These are phyloP conservation scores for Sinohyriopsis cumingii DNA, from an alignment of 2,888 invertebrate species.

Conservation along the genomic window DNA sequence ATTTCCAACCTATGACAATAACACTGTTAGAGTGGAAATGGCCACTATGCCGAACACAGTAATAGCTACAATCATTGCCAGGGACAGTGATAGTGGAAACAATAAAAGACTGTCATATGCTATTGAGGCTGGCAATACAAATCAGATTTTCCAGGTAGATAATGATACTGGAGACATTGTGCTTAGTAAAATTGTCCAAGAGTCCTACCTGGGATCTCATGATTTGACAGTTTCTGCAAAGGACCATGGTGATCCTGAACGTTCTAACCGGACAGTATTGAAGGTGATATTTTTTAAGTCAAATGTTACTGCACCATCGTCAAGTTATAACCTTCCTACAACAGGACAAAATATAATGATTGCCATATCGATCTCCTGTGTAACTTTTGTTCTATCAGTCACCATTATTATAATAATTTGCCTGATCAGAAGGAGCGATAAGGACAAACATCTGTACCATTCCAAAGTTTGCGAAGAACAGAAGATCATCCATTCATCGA, in stretches of 20 bases:
- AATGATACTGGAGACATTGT: constrained; percentile 33
- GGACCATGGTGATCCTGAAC: constrained; percentile 32
- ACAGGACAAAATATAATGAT: constrained; percentile 43
- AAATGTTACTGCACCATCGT: constrained; percentile 4
- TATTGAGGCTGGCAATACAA: constrained; percentile 24
- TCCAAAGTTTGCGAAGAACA: constrained; percentile 44
- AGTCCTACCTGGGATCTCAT: constrained; percentile 33
- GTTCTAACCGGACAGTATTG: constrained; percentile 30
- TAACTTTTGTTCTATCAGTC: constrained; percentile 45
- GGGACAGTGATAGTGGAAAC: constrained; percentile 37
- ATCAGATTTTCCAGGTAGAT: constrained; percentile 32
- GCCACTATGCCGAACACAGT: constrained; percentile 27
- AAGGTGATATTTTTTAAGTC: constrained; percentile 36
- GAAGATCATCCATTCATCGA: constrained; percentile 40
- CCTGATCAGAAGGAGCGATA: constrained; percentile 37
- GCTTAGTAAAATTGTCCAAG: constrained; percentile 23
- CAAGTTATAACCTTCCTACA: constrained; percentile 6
- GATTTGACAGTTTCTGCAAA: constrained; percentile 37
- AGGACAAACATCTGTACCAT: constrained; percentile 32
- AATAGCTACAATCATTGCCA: constrained; percentile 32
- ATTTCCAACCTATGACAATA: constrained; percentile 51
- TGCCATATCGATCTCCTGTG: constrained; percentile 41
- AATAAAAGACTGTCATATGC: constrained; percentile 34
- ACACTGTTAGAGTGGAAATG: constrained; percentile 42
- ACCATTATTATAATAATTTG: constrained; percentile 40